Evolutionary conservation across 2,888 invertebrate genomes (phyloP), one percentile per base, ranked within the genome.

Genomic region (Petrolisthes cinctipes): DNA sequence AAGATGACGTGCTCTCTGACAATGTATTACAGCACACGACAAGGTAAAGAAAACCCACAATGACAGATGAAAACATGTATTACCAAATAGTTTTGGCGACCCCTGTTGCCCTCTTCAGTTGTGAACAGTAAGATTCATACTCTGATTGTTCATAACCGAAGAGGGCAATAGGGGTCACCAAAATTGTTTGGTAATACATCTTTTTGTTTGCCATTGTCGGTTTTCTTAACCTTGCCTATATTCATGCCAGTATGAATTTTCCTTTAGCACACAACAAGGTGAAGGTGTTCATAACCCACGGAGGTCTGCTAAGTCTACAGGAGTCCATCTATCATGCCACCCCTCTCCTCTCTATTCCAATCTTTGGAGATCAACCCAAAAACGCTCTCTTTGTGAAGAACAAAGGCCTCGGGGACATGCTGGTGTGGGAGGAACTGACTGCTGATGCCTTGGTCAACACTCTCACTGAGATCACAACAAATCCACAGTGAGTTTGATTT

Each of bases 221-320:
- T n/a, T n/a, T n/a, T n/a, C n/a, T n/a, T n/a, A n/a, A n/a, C n/a
- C n/a, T n/a, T n/a, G n/a, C n/a, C n/a, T n/a, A n/a, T n/a, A n/a
- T n/a, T n/a, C n/a, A n/a, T n/a, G n/a, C n/a, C n/a, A n/a, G n/a
- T n/a, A n/a, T n/a, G n/a, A n/a, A n/a, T n/a, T n/a, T n/a, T n/a
- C n/a, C n/a, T n/a, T n/a, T n/a, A 79, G 78, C n/a, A 56, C 53
- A 79, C 56, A 11, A 79, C 78, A 86, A 76, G 20, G 86, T 86
- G 53, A 82, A 82, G 68, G 20, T 86, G n/a, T 86, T 86, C 82
- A 86, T 86, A 68, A 82, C 86, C 66, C 86, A 86, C 56, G 82
- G 86, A n/a, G 89, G 89, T 14, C 85, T 82, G 7, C 80, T 85
- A n/a, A 89, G 89, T 83, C 51, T 57, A 11, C 89, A 89, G 82